A percentile compares a stretch with the other conserved stretches of the same genome.
phyloP scores from a whole-genome alignment of 2,113 vertebrate genomes.

The Daphoenositta chrysoptera region DNA sequence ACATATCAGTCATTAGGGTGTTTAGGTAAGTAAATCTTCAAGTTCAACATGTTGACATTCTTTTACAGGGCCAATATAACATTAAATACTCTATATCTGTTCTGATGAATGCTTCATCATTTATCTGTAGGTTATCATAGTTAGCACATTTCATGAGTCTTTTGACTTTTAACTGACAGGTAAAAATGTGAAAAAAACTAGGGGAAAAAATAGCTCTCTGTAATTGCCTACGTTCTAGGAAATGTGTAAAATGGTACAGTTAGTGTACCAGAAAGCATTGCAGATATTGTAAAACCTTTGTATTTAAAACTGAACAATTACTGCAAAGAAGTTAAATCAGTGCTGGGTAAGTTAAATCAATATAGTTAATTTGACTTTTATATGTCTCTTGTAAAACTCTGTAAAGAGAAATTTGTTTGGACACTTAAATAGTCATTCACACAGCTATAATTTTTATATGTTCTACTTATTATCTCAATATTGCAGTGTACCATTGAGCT shows the following conservation, averaged over 20 bases:
- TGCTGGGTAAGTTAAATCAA: neutral
- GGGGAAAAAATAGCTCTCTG: neutral
- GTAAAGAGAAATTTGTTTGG: neutral
- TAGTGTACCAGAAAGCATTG: neutral
- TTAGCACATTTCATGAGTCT: neutral
- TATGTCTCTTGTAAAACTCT: neutral
- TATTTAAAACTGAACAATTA: neutral
- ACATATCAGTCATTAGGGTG: neutral
- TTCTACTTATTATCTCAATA: neutral
- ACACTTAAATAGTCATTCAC: neutral
- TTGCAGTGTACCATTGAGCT: neutral
- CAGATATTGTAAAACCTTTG: neutral
- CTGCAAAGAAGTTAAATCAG: neutral
- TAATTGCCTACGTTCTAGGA: neutral
- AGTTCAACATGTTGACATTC: neutral
- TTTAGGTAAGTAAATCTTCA: neutral
- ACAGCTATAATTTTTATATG: neutral
- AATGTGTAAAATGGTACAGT: neutral
- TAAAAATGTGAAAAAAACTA: neutral
- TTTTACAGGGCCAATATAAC: neutral
- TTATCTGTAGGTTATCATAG: neutral
- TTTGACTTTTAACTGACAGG: neutral
- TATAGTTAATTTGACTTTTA: neutral
- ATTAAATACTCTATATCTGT: neutral
- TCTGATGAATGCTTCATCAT: neutral